Base-by-base conservation (phyloP, 2,797 vertebrate genomes). In the Acipenser oxyrinchus region DNA sequence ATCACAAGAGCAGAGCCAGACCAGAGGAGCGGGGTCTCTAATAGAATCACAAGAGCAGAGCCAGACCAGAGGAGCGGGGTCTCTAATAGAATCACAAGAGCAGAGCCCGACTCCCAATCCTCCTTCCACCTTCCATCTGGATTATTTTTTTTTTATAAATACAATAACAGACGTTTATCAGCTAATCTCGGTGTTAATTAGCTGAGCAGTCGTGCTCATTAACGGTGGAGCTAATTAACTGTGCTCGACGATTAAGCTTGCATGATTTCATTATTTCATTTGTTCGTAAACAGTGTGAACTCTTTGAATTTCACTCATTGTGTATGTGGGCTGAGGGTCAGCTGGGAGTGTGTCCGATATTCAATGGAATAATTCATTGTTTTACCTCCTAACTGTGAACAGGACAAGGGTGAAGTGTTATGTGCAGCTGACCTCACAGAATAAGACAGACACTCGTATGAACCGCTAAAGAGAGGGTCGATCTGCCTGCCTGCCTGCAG, bases 161-260 rank as follows among this genome's bases (percentile, higher is more conserved):
- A 61, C 50, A 65, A 66, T 48, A 58, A 63, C 18, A 57, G 61
- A 58, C 62, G 53, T 62, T 67, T 65, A 70, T 67, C 65, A 61
- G 62, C 65, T 67, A 64, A 70, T 69, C 66, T 64, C 55, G 51
- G 65, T 67, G 66, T 71, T 73, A 78, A 82, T 76, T 74, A 74
- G 51, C 68, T 18, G 50, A 68, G 64, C 68, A 69, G 62, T 48
- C 57, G 61, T 63, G 70, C 63, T 66, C 70, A 69, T 76, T 75
- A 67, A 66, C 57, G 71, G 64, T 52, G 23, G 62, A 69, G 64
- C 72, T 76, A 77, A 74, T 64, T 70, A 71, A 65, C 70, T 55
- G 59, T 64, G 55, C 64, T 59, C 62, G 7, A 75, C 63, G 67
- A 61, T 68, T 48, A 60, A 62, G 12, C 51, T 55, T 60, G 52